Evolutionary conservation across 2,888 invertebrate species (phyloP), one percentile per base, ranked within the genome.

Genomic region (Polydrusus cervinus): DNA sequence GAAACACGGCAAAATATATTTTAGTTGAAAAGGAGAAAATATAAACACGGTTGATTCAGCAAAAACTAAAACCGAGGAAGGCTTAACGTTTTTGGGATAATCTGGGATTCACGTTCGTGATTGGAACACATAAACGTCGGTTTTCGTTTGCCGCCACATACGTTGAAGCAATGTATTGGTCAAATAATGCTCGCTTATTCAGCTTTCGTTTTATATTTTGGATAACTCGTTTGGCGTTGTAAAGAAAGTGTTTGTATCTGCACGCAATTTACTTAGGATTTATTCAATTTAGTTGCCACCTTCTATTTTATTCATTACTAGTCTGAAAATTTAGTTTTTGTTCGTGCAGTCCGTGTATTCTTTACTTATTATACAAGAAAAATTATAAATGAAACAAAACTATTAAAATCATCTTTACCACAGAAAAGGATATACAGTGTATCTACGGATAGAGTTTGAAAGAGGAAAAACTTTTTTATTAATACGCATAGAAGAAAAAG

Each of bases 81-180:
- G 67, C 40, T 61, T 71, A 53, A 18, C 55, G 68, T 76, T 72
- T 69, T 68, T 9, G 61, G 67, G 71, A 75, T 75, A 75, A 75
- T 75, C 71, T 68, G 43, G 75, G 75, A 75, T 71, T 61, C 60
- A 67, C 71, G 71, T 75, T 71, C 75, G 75, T 75, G 75, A 75
- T 75, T 75, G 75, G 75, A 75, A 71, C 71, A 71, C 75, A 75
- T 71, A 75, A 75, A 75, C 75, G 75, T 67, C 75, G 61, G 70
- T 49, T 57, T 47, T 38, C 40, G 49, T 74, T 70, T 57, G 20
- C 47, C 43, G 43, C n/a, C 30, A 43, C 25, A n/a, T 40, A 55
- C 43, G 64, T 49, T 71, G 30, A 55, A 65, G 45, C 45, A 55
- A 55, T 43, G 30, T 53, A 51, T 10, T 51, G 64, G 71, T 71